Conservation (phyloP, 2,113 vertebrate genomes). For the Prietella phreatophila region DNA sequence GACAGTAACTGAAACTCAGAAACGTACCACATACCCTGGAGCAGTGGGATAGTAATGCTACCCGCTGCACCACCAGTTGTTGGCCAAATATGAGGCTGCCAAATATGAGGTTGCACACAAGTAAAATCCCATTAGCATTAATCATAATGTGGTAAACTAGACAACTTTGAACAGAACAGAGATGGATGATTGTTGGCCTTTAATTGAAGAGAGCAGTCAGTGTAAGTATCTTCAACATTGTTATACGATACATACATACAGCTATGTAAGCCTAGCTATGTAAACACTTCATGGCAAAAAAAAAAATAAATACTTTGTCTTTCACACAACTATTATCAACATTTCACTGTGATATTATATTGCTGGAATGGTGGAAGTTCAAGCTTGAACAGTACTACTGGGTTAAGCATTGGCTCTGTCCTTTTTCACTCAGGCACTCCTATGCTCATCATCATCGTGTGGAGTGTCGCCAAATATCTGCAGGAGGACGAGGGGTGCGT, state of each 20-base stretch:
- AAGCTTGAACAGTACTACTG: neutral
- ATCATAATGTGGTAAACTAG: neutral
- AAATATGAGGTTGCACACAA: neutral
- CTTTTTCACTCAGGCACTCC: constrained; percentile 75
- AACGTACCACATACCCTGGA: neutral
- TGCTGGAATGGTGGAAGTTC: neutral
- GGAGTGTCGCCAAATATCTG: constrained; percentile 82
- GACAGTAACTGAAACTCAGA: neutral
- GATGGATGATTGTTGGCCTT: neutral
- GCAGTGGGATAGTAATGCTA: neutral
- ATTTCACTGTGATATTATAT: neutral
- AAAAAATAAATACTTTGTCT: neutral
- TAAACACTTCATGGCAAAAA: constrained; percentile 11
- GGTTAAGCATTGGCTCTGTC: constrained; percentile 26
- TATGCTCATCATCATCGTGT: constrained; percentile 72
- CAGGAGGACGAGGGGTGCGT: constrained; percentile 86
- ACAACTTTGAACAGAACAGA: neutral
- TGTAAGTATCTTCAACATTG: neutral
- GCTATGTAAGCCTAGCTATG: neutral
- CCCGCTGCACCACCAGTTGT: neutral
- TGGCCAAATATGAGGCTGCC: neutral
- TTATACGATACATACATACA: neutral
- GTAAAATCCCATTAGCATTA: neutral
- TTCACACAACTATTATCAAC: neutral
- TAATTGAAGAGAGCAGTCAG: neutral